Evolutionary conservation across 2,797 vertebrate species (phyloP).

Genomic region (Hephaestus fuliginosus): DNA sequence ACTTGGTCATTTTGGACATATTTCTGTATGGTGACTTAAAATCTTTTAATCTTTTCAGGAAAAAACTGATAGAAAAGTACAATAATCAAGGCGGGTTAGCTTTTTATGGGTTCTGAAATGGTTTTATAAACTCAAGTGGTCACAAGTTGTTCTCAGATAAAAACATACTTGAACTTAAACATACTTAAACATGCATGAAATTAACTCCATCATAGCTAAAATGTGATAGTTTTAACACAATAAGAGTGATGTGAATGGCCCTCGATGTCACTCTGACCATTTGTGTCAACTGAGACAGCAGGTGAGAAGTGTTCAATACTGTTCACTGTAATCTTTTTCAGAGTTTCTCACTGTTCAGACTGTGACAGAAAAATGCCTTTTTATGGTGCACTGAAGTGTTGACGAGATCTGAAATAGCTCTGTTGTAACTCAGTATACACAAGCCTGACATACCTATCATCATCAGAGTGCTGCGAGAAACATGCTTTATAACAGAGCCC

Average conservation of each 20-base stretch:
- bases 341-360: background rate
- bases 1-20: background rate
- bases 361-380: background rate
- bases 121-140: background rate
- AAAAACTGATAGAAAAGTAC: background rate
- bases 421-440: background rate
- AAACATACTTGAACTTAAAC: background rate
- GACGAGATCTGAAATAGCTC: background rate
- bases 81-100: background rate
- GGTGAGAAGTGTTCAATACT: background rate
- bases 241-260: no score
- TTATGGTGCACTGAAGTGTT: background rate
- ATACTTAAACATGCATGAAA: background rate
- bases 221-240: background rate
- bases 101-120: background rate
- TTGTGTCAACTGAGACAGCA: background rate
- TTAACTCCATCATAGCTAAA: background rate
- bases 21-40: background rate
- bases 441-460: no score
- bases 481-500: background rate
- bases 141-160: background rate
- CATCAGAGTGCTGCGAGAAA: background rate
- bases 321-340: background rate
- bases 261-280: no score
- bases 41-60: background rate